phyloP scores from a whole-genome alignment of 2,888 invertebrate species.

The Yponomeuta cagnagella region DNA sequence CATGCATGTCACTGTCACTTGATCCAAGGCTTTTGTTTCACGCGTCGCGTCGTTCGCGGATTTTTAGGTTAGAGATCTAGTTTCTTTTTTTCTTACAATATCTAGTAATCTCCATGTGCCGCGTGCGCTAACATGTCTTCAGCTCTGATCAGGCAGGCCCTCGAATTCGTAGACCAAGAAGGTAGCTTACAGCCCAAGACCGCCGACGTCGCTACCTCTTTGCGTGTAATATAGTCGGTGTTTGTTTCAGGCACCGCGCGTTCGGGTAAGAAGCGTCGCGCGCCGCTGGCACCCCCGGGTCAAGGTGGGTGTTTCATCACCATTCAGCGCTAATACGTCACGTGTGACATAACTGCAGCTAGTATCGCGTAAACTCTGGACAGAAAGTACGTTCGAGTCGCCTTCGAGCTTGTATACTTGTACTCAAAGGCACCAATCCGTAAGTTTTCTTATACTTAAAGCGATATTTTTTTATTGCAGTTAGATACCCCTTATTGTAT shows the following conservation, averaged over 20 bases:
- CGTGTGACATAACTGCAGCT: background rate
- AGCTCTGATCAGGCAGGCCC: constrained; percentile 71
- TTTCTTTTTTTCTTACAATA: constrained; percentile 14
- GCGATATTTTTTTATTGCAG: no score
- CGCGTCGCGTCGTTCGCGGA: constrained; percentile 5
- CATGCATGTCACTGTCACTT: background rate
- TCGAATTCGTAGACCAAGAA: constrained; percentile 70
- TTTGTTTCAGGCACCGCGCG: constrained; percentile 43
- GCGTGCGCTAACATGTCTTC: constrained; percentile 69
- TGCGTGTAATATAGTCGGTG: background rate
- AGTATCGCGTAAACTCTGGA: background rate
- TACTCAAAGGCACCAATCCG: no score
- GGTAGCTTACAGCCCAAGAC: constrained; percentile 31
- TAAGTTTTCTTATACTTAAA: no score
- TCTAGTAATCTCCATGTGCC: background rate
- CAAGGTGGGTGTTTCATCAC: constrained; percentile 43
- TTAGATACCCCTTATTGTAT: no score
- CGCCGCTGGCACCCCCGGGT: constrained; percentile 31
- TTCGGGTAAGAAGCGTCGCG: constrained; percentile 41
- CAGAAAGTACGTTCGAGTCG: background rate
- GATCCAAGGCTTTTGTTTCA: background rate
- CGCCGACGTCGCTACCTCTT: constrained; percentile 1
- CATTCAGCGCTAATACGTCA: background rate
- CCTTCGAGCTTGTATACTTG: background rate
- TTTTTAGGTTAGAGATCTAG: constrained; percentile 34